Conservation (phyloP, 2,113 vertebrate genomes). For the Rutilus rutilus region DNA sequence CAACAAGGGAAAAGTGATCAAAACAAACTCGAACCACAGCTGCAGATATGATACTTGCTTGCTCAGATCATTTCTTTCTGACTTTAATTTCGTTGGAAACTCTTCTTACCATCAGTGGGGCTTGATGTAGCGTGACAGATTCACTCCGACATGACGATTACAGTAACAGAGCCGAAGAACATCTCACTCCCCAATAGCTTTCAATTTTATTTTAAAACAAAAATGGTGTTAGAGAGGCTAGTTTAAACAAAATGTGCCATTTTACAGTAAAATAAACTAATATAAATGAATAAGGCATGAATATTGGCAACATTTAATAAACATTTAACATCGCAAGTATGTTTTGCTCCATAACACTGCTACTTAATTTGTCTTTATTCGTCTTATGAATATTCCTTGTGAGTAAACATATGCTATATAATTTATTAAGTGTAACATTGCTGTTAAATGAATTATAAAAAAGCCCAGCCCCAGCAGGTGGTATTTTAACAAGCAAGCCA, state of each 20-base stretch:
- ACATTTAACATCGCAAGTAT: not conserved
- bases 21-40: not conserved
- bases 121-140: too few species aligned
- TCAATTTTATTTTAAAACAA: not conserved
- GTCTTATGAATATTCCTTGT: not conserved
- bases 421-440: slow-evolving; percentile 1
- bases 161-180: too few species aligned
- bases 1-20: not conserved
- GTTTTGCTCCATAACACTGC: not conserved
- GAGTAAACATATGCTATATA: not conserved
- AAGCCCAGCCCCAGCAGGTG: not conserved
- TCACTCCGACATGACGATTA: too few species aligned
- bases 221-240: not conserved
- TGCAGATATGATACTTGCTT: not conserved
- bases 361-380: not conserved
- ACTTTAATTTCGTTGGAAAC: not conserved
- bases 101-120: too few species aligned
- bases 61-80: not conserved
- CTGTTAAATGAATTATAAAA: slow-evolving; percentile 21
- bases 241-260: not conserved
- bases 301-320: not conserved
- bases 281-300: not conserved
- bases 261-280: not conserved
- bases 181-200: too few species aligned
- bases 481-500: slow-evolving; percentile 6